Evolutionary conservation across 2,797 vertebrate species (phyloP).

Genomic region (Tinamus major): DNA sequence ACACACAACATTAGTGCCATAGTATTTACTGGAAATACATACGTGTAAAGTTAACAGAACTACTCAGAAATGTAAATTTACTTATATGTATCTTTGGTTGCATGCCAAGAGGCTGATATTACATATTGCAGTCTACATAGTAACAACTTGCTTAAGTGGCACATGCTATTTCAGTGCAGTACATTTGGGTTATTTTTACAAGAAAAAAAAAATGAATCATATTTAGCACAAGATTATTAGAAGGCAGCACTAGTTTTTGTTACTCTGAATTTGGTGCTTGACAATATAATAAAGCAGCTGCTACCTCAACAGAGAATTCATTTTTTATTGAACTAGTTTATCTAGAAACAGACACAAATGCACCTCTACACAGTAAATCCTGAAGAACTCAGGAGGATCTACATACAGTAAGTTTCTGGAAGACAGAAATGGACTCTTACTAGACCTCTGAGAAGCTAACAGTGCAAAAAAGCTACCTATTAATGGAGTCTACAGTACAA

Average conservation of each 20-base stretch:
- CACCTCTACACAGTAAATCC: not conserved
- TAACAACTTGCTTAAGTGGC: not conserved
- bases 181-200: not conserved
- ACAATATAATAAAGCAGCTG: not conserved
- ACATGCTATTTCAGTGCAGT: not conserved
- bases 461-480: not conserved
- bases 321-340: not conserved
- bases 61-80: constrained; percentile 6
- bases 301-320: not conserved
- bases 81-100: not conserved
- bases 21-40: constrained; percentile 19
- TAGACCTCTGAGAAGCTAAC: not conserved
- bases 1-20: not conserved
- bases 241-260: not conserved
- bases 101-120: not conserved
- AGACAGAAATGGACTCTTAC: not conserved
- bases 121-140: not conserved
- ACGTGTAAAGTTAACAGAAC: not conserved
- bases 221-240: not conserved
- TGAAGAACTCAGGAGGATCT: not conserved
- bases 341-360: constrained; percentile 1
- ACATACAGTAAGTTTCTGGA: not conserved
- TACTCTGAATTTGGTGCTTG: not conserved
- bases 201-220: not conserved
- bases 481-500: not conserved